Conservation (phyloP, 2,888 invertebrate genomes). For the Nectonema munidae region DNA sequence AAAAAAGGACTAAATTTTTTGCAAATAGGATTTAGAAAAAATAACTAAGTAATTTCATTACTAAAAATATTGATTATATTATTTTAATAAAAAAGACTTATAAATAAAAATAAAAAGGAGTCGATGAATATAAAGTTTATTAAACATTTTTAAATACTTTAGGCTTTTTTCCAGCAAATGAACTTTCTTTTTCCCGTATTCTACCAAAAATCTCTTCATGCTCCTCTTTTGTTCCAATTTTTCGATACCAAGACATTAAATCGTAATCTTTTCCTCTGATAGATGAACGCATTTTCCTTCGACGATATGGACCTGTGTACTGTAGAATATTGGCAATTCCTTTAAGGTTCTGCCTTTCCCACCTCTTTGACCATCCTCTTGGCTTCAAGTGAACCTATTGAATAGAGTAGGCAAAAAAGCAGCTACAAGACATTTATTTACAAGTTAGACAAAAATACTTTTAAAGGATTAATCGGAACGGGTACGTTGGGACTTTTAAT, state of each 20-base stretch:
- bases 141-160: too few species aligned
- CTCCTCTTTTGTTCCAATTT: conserved; percentile 48
- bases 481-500: conserved; percentile 37
- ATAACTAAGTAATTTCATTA: too few species aligned
- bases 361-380: conserved; percentile 57
- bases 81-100: too few species aligned
- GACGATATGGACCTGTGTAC: not conserved
- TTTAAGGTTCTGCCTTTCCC: conserved; percentile 43
- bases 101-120: too few species aligned
- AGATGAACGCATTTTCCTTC: not conserved
- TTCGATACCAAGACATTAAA: conserved; percentile 64
- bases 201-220: conserved; percentile 51
- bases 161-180: too few species aligned
- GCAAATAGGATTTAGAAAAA: too few species aligned
- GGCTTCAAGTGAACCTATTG: conserved; percentile 28
- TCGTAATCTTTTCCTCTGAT: conserved; percentile 46
- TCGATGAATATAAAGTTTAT: too few species aligned
- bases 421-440: conserved; percentile 9
- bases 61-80: too few species aligned
- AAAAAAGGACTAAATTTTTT: too few species aligned
- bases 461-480: conserved; percentile 37
- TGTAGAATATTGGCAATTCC: conserved; percentile 32
- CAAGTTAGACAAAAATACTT: conserved; percentile 20
- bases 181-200: conserved; percentile 32
- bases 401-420: conserved; percentile 28